phyloP scores from a whole-genome alignment of 2,797 vertebrate genomes.

The Acrossocheilus fasciatus region DNA sequence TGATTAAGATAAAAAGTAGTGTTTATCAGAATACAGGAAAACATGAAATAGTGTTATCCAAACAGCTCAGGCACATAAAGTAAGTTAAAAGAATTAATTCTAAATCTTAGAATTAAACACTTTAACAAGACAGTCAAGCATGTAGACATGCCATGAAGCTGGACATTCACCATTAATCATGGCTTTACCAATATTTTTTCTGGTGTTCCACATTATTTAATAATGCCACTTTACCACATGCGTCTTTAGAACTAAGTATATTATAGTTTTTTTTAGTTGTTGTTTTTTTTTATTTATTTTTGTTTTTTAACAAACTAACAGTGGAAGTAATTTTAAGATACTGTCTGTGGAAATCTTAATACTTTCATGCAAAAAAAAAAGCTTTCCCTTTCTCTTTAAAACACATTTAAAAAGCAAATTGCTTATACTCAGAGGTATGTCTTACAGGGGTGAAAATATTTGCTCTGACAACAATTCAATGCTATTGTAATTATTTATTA shows the following conservation, averaged over 20 bases:
- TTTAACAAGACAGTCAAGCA: neutral
- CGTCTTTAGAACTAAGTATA: neutral
- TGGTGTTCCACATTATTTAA: conserved; percentile 1
- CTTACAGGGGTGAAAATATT: conserved; percentile 13
- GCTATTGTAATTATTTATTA: neutral
- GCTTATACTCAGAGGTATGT: neutral
- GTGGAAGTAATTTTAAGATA: conserved; percentile 32
- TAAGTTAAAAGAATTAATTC: conserved; percentile 4
- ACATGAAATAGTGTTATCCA: conserved; percentile 24
- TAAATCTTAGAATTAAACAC: conserved; percentile 27
- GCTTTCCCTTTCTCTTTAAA: conserved; percentile 17
- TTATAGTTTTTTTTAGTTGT: neutral
- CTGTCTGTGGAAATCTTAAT: conserved; percentile 38
- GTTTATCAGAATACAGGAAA: conserved; percentile 8
- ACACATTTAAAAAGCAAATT: conserved; percentile 21
- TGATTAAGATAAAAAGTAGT: conserved; percentile 1
- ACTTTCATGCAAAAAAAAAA: neutral
- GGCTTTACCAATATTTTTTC: neutral
- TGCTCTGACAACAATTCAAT: conserved; percentile 1
- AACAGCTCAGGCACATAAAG: conserved; percentile 7
- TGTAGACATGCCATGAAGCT: neutral
- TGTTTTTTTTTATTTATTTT: neutral
- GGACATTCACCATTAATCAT: neutral
- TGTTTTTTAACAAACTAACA: neutral
- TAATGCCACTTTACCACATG: neutral